These are phyloP conservation scores for Eleutherodactylus coqui DNA, from an alignment of 2,797 vertebrate species.

Conservation along the genomic window DNA sequence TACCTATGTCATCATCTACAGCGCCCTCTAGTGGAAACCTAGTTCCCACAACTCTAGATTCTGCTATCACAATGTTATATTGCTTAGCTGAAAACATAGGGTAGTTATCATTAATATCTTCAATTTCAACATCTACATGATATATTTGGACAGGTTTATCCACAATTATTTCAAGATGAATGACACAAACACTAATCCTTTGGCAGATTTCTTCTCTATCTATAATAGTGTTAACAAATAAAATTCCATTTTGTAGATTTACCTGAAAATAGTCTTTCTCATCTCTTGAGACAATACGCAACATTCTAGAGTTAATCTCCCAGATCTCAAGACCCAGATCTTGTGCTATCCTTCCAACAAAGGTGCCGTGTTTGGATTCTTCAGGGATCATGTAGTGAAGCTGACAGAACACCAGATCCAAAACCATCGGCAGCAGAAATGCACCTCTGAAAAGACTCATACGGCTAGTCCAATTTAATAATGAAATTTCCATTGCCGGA, in stretches of 20 bases:
- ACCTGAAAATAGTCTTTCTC: conserved; percentile 75
- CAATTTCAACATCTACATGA: conserved; percentile 69
- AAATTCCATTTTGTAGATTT: conserved; percentile 77
- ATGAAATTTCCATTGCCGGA: not conserved
- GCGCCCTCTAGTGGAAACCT: conserved; percentile 79
- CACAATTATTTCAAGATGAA: conserved; percentile 60
- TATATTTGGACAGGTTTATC: conserved; percentile 65
- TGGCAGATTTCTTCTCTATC: conserved; percentile 68
- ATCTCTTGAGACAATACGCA: conserved; percentile 74
- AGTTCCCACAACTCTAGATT: conserved; percentile 70
- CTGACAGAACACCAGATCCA: conserved; percentile 66
- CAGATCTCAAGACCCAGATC: conserved; percentile 75
- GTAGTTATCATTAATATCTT: conserved; percentile 71
- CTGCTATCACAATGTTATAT: conserved; percentile 73
- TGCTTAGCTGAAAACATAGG: conserved; percentile 67
- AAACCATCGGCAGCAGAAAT: conserved; percentile 59
- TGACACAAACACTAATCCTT: conserved; percentile 42
- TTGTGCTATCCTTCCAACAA: conserved; percentile 78
- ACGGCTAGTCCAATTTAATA: not conserved
- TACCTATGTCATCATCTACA: conserved; percentile 75
- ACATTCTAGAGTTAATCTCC: conserved; percentile 71
- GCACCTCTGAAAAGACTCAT: not conserved
- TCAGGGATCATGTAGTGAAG: conserved; percentile 74
- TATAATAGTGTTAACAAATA: conserved; percentile 73
- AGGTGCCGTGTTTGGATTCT: conserved; percentile 75